phyloP scores from a whole-genome alignment of 2,113 vertebrate species.

The Meleagris gallopavo region DNA sequence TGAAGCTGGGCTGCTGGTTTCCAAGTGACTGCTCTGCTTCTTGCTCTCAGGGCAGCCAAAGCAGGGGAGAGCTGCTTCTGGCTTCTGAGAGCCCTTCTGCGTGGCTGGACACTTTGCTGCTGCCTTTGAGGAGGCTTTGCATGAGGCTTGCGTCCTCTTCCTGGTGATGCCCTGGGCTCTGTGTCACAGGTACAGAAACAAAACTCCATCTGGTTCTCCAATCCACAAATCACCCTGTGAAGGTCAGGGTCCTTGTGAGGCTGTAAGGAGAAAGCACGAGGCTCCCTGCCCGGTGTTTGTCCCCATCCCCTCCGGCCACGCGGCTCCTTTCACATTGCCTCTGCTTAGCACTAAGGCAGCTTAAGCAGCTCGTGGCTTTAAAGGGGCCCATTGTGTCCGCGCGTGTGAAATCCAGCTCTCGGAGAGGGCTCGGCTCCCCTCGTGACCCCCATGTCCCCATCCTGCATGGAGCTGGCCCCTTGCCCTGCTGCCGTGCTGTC shows the following conservation, averaged over 20 bases:
- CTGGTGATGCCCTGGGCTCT: not conserved
- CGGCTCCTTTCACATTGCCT: not conserved
- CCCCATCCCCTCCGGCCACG: not conserved
- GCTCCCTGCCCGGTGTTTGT: not conserved
- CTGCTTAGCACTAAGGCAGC: not conserved
- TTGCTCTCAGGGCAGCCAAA: not conserved
- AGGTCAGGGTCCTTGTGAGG: not conserved
- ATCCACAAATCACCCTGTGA: not conserved
- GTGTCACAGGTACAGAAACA: not conserved
- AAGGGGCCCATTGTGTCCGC: conserved; percentile 36
- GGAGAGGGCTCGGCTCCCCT: not conserved
- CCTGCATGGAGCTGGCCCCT: not conserved
- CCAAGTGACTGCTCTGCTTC: not conserved
- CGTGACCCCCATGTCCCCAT: not conserved
- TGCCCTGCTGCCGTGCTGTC: not conserved
- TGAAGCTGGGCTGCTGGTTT: not conserved
- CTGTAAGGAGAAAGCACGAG: not conserved
- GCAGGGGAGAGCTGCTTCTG: not conserved
- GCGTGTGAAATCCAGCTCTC: not conserved
- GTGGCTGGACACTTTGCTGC: not conserved
- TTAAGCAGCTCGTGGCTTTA: not conserved
- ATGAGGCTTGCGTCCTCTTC: not conserved
- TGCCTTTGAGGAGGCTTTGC: not conserved
- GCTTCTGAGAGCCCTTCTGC: not conserved
- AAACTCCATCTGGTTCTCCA: not conserved